Base-by-base conservation (phyloP, 1,140 invertebrate species). In the Leptinotarsa lineolata region DNA sequence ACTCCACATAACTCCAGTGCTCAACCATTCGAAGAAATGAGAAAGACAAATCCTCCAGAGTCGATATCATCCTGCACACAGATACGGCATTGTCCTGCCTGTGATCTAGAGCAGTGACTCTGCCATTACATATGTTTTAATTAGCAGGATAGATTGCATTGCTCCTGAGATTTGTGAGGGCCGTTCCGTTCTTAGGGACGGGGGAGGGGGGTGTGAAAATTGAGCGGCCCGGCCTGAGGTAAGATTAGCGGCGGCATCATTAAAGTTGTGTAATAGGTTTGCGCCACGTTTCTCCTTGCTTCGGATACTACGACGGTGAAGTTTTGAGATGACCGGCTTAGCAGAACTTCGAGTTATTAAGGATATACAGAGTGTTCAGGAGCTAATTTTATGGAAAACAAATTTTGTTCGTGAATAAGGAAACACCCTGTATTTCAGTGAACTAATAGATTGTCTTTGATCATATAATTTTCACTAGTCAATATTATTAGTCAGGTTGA, bases 71-170 rank as follows among this genome's bases (percentile, higher is more conserved):
- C 68, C 30, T 44, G n/a, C 54, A 78, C 77, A 78, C 74, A 78
- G 73, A 74, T 76, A 78, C 75, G 75, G 74, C 72, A 71, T 75
- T 75, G 75, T 78, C 77, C 77, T 75, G 77, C 73, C 60, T 73
- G 73, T 77, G 72, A 77, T 77, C 76, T 77, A 77, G 71, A 77
- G 69, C 74, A 73, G 74, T 59, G 69, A 77, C 74, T 76, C 70
- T 72, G 77, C 79, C 80, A 76, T 80, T 81, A 81, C 79, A 80
- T 81, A 81, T 81, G 80, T 81, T 81, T 81, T 81, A 81, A 81
- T 81, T 81, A 81, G 79, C 76, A 75, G 75, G 77, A 81, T 81
- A 75, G 79, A 81, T 81, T 78, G 79, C 76, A 73, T 58, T 72
- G 76, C 72, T 72, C 69, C 66, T 72, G 78, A 80, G 80, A 81